Percentiles rank a stretch among this genome's conserved stretches.
phyloP scores from a whole-genome alignment of 2,888 invertebrate genomes.

The Sarcophaga subvicina region DNA sequence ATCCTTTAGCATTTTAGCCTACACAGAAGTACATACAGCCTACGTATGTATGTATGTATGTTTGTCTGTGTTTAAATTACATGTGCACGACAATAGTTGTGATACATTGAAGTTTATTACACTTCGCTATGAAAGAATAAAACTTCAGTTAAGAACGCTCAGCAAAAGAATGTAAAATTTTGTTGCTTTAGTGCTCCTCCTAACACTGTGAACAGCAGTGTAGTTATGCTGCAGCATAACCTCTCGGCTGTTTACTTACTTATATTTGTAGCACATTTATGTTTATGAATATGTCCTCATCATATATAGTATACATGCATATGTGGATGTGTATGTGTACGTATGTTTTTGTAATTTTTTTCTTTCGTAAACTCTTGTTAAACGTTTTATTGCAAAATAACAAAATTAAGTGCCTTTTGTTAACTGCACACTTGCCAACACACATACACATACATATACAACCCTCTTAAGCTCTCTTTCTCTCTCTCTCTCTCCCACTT shows the following conservation, averaged over 20 bases:
- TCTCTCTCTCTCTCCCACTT: not conserved
- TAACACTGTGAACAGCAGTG: not conserved
- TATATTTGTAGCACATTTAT: conserved; percentile 24
- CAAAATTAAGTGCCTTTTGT: conserved; percentile 75
- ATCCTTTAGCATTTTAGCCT: conserved; percentile 50
- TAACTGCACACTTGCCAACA: conserved; percentile 69
- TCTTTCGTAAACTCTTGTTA: conserved; percentile 48
- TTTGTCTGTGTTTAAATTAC: not conserved
- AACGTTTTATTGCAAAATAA: conserved; percentile 75
- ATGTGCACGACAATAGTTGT: not conserved
- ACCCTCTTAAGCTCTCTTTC: not conserved
- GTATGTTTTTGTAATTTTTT: not conserved
- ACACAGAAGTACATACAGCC: not conserved
- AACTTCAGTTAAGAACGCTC: not conserved
- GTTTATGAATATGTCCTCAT: too few species aligned
- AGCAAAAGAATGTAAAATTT: too few species aligned
- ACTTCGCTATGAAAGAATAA: not conserved
- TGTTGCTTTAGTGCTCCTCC: not conserved
- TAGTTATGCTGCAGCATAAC: conserved; percentile 16
- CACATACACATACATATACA: conserved; percentile 25
- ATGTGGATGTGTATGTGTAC: not conserved
- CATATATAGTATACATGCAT: not conserved
- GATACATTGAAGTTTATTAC: not conserved
- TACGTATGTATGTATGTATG: not conserved
- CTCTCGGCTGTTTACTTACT: conserved; percentile 39